Base-by-base conservation (phyloP, 2,113 vertebrate genomes). In the Phalacrocorax aristotelis region DNA sequence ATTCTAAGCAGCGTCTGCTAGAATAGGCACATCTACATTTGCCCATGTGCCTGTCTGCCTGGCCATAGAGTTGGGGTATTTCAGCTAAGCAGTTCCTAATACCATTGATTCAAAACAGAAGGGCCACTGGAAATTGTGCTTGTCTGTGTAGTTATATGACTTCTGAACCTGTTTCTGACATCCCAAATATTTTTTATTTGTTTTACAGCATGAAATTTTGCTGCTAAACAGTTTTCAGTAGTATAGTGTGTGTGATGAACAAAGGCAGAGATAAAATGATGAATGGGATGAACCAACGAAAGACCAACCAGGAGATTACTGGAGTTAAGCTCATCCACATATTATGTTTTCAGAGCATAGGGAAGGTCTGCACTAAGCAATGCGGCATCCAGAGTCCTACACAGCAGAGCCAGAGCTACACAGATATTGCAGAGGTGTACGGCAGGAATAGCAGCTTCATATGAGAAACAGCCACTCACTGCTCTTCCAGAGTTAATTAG, bases 401-500 rank as follows among this genome's bases (percentile, higher is more conserved):
- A 57, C 64, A 87, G 40, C 26, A 80, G 44, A 69, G 46, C n/a
- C 57, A 65, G 57, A 89, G 46, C 44, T 74, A 48, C 42, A 68
- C 14, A 83, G 36, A 32, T n/a, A 81, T 18, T 40, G 26, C 44
- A 80, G 60, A 77, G 42, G 15, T 54, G 58, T 79, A 61, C 0
- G 0, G 48, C 66, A 93, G 84, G 40, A 85, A 57, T 7, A 76
- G 69, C 25, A 76, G 66, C 90, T 91, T 66, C 36, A 27, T 46
- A 15, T n/a, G 58, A 93, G 89, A 87, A 85, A 58, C 61, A 91
- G 77, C 20, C 2, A 0, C 46, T 91, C 1, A 2, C 72, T 94
- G 29, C 32, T 94, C 11, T 79, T 92, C 57, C 78, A 94, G 74
- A 87, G 57, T 91, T 96, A 96, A 96, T 95, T 93, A 95, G 74